A percentile compares a stretch with the other conserved stretches of the same genome.
These are phyloP conservation scores for Dryocosmus kuriphilus DNA, from an alignment of 2,888 invertebrate genomes.

Conservation along the genomic window DNA sequence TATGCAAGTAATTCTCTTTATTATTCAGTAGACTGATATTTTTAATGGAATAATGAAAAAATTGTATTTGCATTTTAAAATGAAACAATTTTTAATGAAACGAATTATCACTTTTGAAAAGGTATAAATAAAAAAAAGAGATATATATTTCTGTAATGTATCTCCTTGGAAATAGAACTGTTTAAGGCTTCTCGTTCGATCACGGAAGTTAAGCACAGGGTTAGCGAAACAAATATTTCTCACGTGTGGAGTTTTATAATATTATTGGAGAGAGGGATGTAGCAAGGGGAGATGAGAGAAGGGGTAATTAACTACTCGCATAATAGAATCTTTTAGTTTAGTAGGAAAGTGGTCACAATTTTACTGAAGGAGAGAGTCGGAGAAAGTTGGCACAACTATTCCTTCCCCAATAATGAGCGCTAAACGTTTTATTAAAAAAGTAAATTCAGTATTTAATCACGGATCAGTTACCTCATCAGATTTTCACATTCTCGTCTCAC, in stretches of 20 bases:
- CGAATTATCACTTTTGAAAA: not conserved
- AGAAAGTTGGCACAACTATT: slow-evolving; percentile 1
- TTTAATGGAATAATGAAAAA: not conserved
- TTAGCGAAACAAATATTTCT: too few species aligned
- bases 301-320: too few species aligned
- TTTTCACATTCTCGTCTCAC: not conserved
- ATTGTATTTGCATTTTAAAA: not conserved
- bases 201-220: too few species aligned
- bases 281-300: too few species aligned
- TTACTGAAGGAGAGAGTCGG: not conserved
- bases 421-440: not conserved
- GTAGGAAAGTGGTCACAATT: not conserved
- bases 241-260: too few species aligned
- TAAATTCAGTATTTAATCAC: not conserved
- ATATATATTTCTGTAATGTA: too few species aligned
- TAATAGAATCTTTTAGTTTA: not conserved
- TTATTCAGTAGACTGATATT: not conserved
- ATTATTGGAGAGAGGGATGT: too few species aligned
- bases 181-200: too few species aligned
- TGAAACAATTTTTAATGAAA: not conserved
- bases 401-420: not conserved
- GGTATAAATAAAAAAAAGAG: too few species aligned
- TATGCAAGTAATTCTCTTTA: not conserved
- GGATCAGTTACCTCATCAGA: not conserved
- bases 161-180: too few species aligned